Conservation (phyloP, 2,888 invertebrate genomes). For the Colostygia pectinataria region DNA sequence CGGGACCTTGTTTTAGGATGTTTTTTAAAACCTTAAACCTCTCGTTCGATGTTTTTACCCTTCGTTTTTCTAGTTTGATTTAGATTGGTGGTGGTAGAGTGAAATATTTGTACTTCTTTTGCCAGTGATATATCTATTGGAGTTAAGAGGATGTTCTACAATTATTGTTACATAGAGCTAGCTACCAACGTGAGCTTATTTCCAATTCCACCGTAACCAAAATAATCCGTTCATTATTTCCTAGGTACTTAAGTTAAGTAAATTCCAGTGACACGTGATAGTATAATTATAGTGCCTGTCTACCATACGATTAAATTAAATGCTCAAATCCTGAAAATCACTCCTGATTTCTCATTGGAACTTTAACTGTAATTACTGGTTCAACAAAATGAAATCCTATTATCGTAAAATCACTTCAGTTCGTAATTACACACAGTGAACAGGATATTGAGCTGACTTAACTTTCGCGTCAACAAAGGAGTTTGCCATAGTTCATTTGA, state of each 20-base stretch:
- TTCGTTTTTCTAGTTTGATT: neutral
- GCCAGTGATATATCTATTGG: too few relatives aligned
- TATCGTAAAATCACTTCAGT: slow-evolving; percentile 51
- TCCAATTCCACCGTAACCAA: too few relatives aligned
- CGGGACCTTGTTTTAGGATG: slow-evolving; percentile 7
- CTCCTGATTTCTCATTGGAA: slow-evolving; percentile 20
- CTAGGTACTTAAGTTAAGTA: too few relatives aligned
- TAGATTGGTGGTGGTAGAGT: too few relatives aligned
- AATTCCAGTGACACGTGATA: too few relatives aligned
- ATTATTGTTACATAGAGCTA: too few relatives aligned
- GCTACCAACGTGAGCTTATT: too few relatives aligned
- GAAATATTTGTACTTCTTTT: too few relatives aligned
- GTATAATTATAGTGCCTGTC: too few relatives aligned
- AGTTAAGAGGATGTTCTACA: too few relatives aligned
- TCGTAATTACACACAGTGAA: slow-evolving; percentile 53
- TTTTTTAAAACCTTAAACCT: slow-evolving; percentile 2
- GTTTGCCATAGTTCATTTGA: slow-evolving; percentile 68
- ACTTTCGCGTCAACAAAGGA: slow-evolving; percentile 69
- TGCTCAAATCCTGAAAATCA: slow-evolving; percentile 1
- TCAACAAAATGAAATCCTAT: slow-evolving; percentile 30
- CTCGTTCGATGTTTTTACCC: neutral
- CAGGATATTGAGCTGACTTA: slow-evolving; percentile 64
- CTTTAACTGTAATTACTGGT: slow-evolving; percentile 17
- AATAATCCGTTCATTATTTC: too few relatives aligned
- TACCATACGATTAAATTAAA: neutral